phyloP scores from a whole-genome alignment of 1,140 invertebrate genomes.

The Drosophila triauraria region DNA sequence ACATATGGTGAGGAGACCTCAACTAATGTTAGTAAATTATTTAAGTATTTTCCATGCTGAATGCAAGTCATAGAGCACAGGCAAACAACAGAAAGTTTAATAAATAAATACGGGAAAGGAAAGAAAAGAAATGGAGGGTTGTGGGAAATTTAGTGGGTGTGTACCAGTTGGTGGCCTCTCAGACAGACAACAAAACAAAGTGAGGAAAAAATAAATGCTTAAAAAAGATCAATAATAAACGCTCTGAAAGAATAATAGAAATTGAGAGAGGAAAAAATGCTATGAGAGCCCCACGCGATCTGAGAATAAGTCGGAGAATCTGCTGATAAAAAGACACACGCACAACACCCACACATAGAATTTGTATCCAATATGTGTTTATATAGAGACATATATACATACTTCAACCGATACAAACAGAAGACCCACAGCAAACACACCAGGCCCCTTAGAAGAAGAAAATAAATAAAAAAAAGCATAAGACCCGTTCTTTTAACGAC shows the following conservation, averaged over 20 bases:
- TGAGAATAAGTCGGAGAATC: conserved; percentile 31
- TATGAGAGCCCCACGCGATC: conserved; percentile 63
- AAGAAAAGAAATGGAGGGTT: conserved; percentile 10
- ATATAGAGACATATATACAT: conserved; percentile 13
- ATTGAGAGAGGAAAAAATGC: background rate
- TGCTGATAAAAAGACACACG: conserved; percentile 65
- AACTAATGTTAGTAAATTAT: conserved; percentile 45
- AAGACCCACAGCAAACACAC: conserved; percentile 12
- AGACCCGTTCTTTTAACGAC: conserved; percentile 40
- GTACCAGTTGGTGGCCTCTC: conserved; percentile 47
- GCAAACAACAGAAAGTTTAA: conserved; percentile 9
- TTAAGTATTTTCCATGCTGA: conserved; percentile 31
- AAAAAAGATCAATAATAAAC: conserved; percentile 73
- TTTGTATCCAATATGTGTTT: conserved; percentile 16
- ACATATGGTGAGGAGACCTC: conserved; percentile 29
- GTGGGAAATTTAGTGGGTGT: conserved; percentile 33
- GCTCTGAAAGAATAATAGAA: conserved; percentile 23
- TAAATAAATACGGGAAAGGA: background rate
- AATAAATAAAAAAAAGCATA: conserved; percentile 31
- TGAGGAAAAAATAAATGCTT: conserved; percentile 40
- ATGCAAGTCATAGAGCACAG: conserved; percentile 6
- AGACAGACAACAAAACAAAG: conserved; percentile 22
- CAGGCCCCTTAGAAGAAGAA: conserved; percentile 32
- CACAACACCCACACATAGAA: conserved; percentile 21
- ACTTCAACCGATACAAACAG: conserved; percentile 20